phyloP scores from a whole-genome alignment of 2,797 vertebrate species.

The Bucorvus abyssinicus region DNA sequence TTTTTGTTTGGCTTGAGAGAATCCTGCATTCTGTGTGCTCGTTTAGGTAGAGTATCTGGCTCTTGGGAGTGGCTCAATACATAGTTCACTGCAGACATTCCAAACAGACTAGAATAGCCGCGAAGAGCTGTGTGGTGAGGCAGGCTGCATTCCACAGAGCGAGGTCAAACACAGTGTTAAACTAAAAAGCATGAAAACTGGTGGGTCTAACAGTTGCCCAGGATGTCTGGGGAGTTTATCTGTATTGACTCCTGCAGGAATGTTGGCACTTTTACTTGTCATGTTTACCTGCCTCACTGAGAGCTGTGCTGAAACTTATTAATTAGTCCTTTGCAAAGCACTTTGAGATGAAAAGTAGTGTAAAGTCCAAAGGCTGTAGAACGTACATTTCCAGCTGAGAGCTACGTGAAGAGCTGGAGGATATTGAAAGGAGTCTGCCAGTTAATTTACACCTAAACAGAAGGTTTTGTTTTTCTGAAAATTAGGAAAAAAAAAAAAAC shows the following conservation, averaged over 20 bases:
- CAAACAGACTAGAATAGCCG: neutral
- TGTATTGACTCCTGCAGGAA: neutral
- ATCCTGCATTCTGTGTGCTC: neutral
- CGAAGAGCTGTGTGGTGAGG: neutral
- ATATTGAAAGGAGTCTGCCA: conserved; percentile 35
- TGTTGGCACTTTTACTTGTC: neutral
- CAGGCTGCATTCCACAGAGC: neutral
- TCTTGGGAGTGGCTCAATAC: neutral
- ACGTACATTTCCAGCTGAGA: neutral
- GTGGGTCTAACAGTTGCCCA: fast-evolving
- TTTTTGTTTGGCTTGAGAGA: neutral
- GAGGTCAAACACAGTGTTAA: neutral
- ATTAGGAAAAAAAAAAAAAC: neutral
- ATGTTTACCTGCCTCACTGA: neutral
- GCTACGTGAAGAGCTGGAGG: neutral
- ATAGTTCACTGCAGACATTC: neutral
- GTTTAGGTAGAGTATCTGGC: neutral
- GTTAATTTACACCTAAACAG: conserved; percentile 44
- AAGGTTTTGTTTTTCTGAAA: neutral
- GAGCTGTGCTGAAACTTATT: neutral
- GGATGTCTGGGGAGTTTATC: neutral
- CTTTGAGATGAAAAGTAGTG: conserved; percentile 44
- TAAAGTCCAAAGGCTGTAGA: neutral
- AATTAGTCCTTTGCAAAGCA: neutral
- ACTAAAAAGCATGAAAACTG: neutral